These are phyloP conservation scores for Ceyx cyanopectus DNA, from an alignment of 2,113 vertebrate species.

Conservation along the genomic window DNA sequence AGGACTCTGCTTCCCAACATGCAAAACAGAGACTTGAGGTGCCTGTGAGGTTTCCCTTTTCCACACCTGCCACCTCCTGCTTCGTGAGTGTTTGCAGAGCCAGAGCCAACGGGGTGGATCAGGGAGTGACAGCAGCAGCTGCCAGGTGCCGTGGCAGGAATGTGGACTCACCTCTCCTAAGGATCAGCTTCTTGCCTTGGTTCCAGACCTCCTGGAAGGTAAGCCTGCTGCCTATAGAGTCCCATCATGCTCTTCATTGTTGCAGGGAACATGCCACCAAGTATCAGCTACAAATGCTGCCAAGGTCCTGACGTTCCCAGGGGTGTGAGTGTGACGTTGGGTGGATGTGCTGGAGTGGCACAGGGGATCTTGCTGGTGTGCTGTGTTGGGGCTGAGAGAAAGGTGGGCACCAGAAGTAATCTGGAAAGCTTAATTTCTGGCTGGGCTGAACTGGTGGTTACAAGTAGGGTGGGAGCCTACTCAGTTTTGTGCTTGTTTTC, in stretches of 20 bases:
- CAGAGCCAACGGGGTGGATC: conserved; percentile 35
- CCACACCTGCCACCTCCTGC: background rate
- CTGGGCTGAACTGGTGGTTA: background rate
- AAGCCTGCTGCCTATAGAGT: conserved; percentile 59
- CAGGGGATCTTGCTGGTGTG: background rate
- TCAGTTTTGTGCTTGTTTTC: background rate
- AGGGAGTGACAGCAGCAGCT: conserved; percentile 86
- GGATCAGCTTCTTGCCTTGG: conserved; percentile 57
- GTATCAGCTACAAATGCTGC: background rate
- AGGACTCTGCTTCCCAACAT: background rate
- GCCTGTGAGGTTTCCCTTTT: background rate
- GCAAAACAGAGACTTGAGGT: background rate
- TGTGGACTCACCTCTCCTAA: conserved; percentile 64
- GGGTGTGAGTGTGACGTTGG: background rate
- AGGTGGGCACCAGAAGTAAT: background rate
- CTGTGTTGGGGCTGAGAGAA: background rate
- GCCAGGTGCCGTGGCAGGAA: conserved; percentile 61
- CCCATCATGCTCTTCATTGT: background rate
- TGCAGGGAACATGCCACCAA: conserved; percentile 1
- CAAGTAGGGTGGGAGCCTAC: background rate
- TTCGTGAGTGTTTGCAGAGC: conserved; percentile 46
- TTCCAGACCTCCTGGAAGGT: conserved; percentile 78
- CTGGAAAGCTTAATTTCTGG: background rate
- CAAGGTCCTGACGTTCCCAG: background rate
- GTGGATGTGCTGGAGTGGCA: background rate